Evolutionary conservation across 2,888 invertebrate genomes (phyloP).

Genomic region (Drosophila recens): DNA sequence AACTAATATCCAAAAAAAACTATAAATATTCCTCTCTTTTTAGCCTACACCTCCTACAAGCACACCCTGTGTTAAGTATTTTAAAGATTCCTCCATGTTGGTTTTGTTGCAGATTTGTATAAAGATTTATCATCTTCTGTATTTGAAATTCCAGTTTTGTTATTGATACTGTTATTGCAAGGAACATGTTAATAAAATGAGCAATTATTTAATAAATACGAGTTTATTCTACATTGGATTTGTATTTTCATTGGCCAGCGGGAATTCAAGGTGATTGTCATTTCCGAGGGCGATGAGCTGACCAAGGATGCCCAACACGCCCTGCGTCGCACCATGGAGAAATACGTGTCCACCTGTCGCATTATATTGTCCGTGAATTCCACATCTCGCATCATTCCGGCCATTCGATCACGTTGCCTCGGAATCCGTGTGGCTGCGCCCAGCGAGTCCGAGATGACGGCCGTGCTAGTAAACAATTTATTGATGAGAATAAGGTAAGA

Average conservation of each 20-base stretch:
- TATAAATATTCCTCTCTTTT: background rate
- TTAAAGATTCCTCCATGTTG: background rate
- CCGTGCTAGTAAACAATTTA: slow-evolving; percentile 84
- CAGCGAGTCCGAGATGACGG: slow-evolving; percentile 90
- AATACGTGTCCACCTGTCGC: slow-evolving; percentile 97
- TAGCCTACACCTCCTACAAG: slow-evolving; percentile 27
- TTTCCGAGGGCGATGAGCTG: slow-evolving; percentile 97
- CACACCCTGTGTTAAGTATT: background rate
- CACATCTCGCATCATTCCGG: slow-evolving; percentile 98
- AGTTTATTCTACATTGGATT: background rate
- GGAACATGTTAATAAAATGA: background rate
- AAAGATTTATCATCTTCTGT: background rate
- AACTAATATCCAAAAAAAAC: background rate
- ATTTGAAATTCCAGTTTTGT: background rate
- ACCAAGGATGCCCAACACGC: slow-evolving; percentile 99
- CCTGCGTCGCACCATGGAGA: slow-evolving; percentile 99
- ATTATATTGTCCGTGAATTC: slow-evolving; percentile 97
- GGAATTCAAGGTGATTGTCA: slow-evolving; percentile 98
- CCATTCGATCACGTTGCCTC: slow-evolving; percentile 97
- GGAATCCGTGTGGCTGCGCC: slow-evolving; percentile 97
- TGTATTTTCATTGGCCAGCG: slow-evolving; percentile 88
- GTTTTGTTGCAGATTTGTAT: background rate
- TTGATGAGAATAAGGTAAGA: background rate
- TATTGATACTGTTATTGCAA: background rate
- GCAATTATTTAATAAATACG: background rate